Base-by-base conservation (phyloP, 2,888 invertebrate genomes). In the Cryptocephalus moraei region DNA sequence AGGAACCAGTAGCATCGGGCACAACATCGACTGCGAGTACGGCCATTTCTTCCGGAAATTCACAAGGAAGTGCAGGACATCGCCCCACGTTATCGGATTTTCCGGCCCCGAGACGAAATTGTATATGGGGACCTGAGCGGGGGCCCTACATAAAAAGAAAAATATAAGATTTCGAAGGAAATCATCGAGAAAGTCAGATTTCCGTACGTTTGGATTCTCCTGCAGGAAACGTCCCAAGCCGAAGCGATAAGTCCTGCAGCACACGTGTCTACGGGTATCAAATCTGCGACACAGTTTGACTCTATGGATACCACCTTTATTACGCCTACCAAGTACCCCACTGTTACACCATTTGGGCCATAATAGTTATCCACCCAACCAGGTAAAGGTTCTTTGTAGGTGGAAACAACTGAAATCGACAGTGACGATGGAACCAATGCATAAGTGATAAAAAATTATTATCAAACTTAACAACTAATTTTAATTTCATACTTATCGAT, bases 321-420 rank as follows among this genome's bases (percentile, higher is more conserved):
- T 1, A 91, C 77, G 49, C 93, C 93, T 22, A 84, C 83, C 0
- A 88, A 86, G 4, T 83, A 81, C 0, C 84, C 86, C 9, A 84
- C 75, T 54, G 80, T 82, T 38, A 78, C 75, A 0, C 82, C 91
- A 8, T 88, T 90, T 1, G 91, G 88, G 4, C 93, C 93, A 63
- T 93, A 93, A 58, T 89, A 77, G 62, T 91, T 94, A 71, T 92
- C 91, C 11, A 91, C 86, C 91, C 92, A 94, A 1, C 90, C 91
- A 52, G 81, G 72, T 0, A 85, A 70, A 0, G 88, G 88, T 64
- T 87, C 86, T 43, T 77, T 78, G 60, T 84, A 86, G 0, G 86
- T 78, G 2, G 81, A 79, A 48, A 80, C 71, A 10, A 81, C 80
- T 80, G 60, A 9, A 66, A 51, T 22, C 6, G 22, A 22, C 22